Percentiles rank a stretch among this genome's conserved stretches.
Evolutionary conservation across 2,888 invertebrate genomes (phyloP).

Genomic region (Dusona sp.): DNA sequence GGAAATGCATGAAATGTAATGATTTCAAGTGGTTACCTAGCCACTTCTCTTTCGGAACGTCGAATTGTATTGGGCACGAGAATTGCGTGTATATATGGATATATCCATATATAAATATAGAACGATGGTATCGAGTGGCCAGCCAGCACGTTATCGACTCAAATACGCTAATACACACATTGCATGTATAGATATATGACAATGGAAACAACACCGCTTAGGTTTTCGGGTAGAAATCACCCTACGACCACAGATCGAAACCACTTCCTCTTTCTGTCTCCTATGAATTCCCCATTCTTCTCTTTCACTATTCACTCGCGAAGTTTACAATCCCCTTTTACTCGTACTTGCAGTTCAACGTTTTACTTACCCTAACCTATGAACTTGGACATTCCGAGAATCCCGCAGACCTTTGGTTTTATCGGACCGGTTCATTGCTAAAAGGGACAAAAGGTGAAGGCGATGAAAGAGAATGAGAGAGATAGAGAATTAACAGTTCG

Average conservation of each 20-base stretch:
- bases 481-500: constrained; percentile 26
- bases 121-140: constrained; percentile 44
- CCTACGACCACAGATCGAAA: constrained; percentile 37
- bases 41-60: constrained; percentile 4
- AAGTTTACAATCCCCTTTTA: constrained; percentile 18
- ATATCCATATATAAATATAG: background rate
- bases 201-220: constrained; percentile 16
- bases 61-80: constrained; percentile 16
- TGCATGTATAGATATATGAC: constrained; percentile 10
- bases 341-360: constrained; percentile 21
- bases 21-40: constrained; percentile 49
- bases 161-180: constrained; percentile 22
- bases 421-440: constrained; percentile 11
- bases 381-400: constrained; percentile 42
- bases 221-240: constrained; percentile 14
- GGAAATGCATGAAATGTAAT: constrained; percentile 56
- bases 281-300: background rate
- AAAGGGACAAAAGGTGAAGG: constrained; percentile 4
- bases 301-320: constrained; percentile 23
- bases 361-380: constrained; percentile 48
- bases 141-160: constrained; percentile 47
- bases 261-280: constrained; percentile 14
- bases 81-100: constrained; percentile 11
- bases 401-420: constrained; percentile 42
- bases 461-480: constrained; percentile 11